Evolutionary conservation across 2,113 vertebrate species (phyloP), one percentile per base, ranked within the genome.

Genomic region (Brachirus orientalis): DNA sequence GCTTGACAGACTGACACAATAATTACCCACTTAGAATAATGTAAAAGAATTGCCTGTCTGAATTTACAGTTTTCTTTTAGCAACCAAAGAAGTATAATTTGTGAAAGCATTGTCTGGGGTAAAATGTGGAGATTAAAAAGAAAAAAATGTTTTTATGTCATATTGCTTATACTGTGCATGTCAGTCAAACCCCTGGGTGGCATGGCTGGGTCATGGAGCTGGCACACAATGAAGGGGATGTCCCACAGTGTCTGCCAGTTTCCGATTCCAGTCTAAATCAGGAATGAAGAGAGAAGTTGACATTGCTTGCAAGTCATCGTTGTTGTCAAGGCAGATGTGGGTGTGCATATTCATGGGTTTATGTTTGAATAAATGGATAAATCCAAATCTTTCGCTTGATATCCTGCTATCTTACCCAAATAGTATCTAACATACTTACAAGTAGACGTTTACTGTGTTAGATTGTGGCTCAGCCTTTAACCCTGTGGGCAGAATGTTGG

Each of bases 261-360:
- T 90, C 88, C 53, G 50, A 72, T 50, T 52, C 70, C 77, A 66
- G 80, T 78, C 86, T 85, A 85, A 85, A 88, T 89, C 73, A 70
- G 80, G 80, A 84, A 60, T 62, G 53, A 72, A 78, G 22, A 76
- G 44, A 82, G 75, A 80, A 72, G 68, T 64, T 72, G 77, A 71
- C 83, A 64, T 74, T n/a, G 69, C 71, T 62, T 66, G 54, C 50
- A 59, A 73, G 70, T 79, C 69, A 28, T 46, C 17, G 37, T 57
- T 72, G 75, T 86, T 81, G 77, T 82, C 69, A 22, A n/a, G 79
- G 72, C 55, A 64, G 40, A 44, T 57, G 54, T 53, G 50, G 18
- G 40, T 10, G 3, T 57, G 38, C 35, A 7, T 41, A 10, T 37
- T 13, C 13, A 7, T 43, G 17, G 8, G 2, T 8, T 45, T 2